Evolutionary conservation across 2,797 vertebrate genomes (phyloP).

Genomic region (Gobionotothen gibberifrons): DNA sequence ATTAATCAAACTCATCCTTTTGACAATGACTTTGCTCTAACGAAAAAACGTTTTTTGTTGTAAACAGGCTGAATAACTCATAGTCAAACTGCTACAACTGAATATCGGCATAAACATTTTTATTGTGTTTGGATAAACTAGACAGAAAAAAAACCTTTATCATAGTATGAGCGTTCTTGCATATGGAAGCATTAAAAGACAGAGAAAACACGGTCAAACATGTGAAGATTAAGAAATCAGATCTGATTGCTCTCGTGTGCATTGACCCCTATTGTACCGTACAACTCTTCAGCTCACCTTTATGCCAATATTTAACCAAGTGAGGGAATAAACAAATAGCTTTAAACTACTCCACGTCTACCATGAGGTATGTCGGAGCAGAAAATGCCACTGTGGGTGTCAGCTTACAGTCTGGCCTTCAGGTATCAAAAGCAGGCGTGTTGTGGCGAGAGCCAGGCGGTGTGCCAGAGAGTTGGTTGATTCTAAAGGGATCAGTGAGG

Average conservation of each 20-base stretch:
- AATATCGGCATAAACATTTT: slow-evolving; percentile 14
- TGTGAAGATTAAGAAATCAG: slow-evolving; percentile 2
- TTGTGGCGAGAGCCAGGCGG: slow-evolving; percentile 61
- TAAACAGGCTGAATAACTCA: slow-evolving; percentile 10
- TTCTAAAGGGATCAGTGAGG: slow-evolving; percentile 75
- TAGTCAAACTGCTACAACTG: slow-evolving; percentile 1
- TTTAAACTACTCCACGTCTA: slow-evolving; percentile 21
- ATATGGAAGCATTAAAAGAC: neutral
- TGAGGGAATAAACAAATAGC: slow-evolving; percentile 8
- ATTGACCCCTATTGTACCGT: neutral
- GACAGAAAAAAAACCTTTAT: slow-evolving; percentile 16
- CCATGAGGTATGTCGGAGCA: slow-evolving; percentile 48
- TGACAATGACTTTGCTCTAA: slow-evolving; percentile 16
- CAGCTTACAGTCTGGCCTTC: slow-evolving; percentile 64
- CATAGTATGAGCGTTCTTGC: neutral
- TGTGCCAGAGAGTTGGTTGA: slow-evolving; percentile 71
- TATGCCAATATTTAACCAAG: slow-evolving; percentile 15
- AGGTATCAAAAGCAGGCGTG: slow-evolving; percentile 77
- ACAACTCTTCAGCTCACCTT: slow-evolving; percentile 15
- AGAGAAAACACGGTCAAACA: slow-evolving; percentile 2
- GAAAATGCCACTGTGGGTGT: slow-evolving; percentile 71
- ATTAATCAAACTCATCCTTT: slow-evolving; percentile 27
- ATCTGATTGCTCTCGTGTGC: neutral
- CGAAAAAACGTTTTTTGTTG: slow-evolving; percentile 36
- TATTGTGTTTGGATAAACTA: slow-evolving; percentile 3